phyloP scores from a whole-genome alignment of 1,140 invertebrate genomes.

The Ctenoplectra terminalis region DNA sequence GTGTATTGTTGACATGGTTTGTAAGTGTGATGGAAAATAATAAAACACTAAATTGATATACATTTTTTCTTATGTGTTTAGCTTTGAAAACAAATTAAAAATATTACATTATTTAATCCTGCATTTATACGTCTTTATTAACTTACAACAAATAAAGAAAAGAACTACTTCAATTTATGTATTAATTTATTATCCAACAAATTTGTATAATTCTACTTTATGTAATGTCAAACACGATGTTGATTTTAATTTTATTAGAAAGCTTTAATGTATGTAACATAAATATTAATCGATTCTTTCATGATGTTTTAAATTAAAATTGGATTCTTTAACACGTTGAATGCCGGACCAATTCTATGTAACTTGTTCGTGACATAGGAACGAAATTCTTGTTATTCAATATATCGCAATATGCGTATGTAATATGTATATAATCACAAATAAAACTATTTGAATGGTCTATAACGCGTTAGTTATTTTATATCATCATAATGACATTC shows the following conservation, averaged over 20 bases:
- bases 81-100: conserved; percentile 57
- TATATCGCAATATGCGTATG: too few species aligned
- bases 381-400: too few species aligned
- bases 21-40: conserved; percentile 68
- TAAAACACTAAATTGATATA: conserved; percentile 70
- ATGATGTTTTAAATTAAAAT: conserved; percentile 58
- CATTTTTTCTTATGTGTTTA: conserved; percentile 65
- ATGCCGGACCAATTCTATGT: too few species aligned
- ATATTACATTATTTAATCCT: conserved; percentile 72
- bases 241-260: background rate
- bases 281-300: conserved; percentile 9
- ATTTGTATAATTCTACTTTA: background rate
- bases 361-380: too few species aligned
- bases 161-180: conserved; percentile 47
- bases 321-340: too few species aligned
- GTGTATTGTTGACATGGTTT: conserved; percentile 65
- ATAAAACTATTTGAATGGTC: too few species aligned
- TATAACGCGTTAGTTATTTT: too few species aligned
- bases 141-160: conserved; percentile 69
- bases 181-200: conserved; percentile 44
- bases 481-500: too few species aligned
- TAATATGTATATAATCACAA: too few species aligned
- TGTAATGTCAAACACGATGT: background rate
- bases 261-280: background rate
- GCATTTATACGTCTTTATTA: conserved; percentile 74